phyloP scores from a whole-genome alignment of 1,140 invertebrate genomes.

The Stegodyphus mimosarum region DNA sequence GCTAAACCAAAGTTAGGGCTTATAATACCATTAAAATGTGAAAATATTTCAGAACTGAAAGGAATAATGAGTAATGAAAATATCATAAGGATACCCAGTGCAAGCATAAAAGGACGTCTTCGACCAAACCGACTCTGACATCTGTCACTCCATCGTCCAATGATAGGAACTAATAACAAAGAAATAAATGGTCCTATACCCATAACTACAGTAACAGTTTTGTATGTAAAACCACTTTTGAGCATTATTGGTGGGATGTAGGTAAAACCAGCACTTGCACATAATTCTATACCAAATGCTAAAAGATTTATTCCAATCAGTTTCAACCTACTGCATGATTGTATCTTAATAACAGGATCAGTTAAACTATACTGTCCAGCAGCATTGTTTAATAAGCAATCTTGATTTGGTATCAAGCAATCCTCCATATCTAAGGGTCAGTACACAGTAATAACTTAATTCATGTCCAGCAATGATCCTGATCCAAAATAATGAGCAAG shows the following conservation, averaged over 20 bases:
- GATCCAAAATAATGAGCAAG: too few species aligned
- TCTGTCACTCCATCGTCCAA: slow-evolving; percentile 69
- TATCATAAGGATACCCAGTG: slow-evolving; percentile 67
- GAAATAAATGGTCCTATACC: slow-evolving; percentile 67
- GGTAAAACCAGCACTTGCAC: slow-evolving; percentile 70
- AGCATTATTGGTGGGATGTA: slow-evolving; percentile 72
- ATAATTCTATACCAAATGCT: slow-evolving; percentile 71
- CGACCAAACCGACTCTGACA: slow-evolving; percentile 69
- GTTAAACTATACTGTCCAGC: too few species aligned
- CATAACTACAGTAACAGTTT: slow-evolving; percentile 67
- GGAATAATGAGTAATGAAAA: slow-evolving; percentile 68
- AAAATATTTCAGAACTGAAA: slow-evolving; percentile 65
- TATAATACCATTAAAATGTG: slow-evolving; percentile 37
- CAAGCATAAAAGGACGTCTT: slow-evolving; percentile 70
- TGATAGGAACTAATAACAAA: slow-evolving; percentile 69
- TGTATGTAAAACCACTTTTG: slow-evolving; percentile 70
- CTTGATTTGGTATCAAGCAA: too few species aligned
- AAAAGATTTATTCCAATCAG: slow-evolving; percentile 68
- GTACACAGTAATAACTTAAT: too few species aligned
- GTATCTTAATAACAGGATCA: too few species aligned
- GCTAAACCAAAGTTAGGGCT: slow-evolving; percentile 64
- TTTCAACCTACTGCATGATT: slow-evolving; percentile 19
- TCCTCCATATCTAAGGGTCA: too few species aligned
- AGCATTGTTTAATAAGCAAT: too few species aligned
- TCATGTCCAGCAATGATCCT: too few species aligned